phyloP scores from a whole-genome alignment of 2,797 vertebrate genomes.

The Poeciliopsis infans region DNA sequence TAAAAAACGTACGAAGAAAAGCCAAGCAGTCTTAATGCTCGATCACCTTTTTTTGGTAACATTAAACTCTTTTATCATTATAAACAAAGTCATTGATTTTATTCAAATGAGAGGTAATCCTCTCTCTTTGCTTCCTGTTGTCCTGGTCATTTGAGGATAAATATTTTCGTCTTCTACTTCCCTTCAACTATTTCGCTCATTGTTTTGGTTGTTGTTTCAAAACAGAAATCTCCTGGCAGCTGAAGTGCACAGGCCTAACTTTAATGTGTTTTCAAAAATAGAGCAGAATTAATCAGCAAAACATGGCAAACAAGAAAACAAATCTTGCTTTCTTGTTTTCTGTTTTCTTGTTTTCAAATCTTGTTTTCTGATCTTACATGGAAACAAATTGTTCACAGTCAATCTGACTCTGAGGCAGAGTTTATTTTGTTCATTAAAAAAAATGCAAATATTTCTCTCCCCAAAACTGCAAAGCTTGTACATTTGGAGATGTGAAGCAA shows the following conservation, averaged over 20 bases:
- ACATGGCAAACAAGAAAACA: no score
- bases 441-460: neutral
- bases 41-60: neutral
- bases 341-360: no score
- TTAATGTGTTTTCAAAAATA: no score
- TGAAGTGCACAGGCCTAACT: no score
- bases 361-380: no score
- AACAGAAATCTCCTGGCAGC: no score
- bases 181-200: no score
- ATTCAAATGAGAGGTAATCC: neutral
- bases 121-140: neutral
- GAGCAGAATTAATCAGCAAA: no score
- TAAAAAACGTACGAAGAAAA: neutral
- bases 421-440: neutral
- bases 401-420: neutral
- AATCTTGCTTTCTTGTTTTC: no score
- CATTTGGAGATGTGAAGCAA: neutral
- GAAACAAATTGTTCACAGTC: neutral
- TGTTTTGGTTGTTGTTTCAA: no score
- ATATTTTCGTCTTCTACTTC: neutral
- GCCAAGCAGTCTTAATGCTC: neutral
- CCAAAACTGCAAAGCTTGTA: neutral
- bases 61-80: neutral
- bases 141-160: neutral
- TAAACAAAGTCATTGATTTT: neutral